A percentile compares a stretch with the other conserved stretches of the same genome.
These are phyloP conservation scores for Furnarius figulus DNA, from an alignment of 2,113 vertebrate genomes.

Conservation along the genomic window DNA sequence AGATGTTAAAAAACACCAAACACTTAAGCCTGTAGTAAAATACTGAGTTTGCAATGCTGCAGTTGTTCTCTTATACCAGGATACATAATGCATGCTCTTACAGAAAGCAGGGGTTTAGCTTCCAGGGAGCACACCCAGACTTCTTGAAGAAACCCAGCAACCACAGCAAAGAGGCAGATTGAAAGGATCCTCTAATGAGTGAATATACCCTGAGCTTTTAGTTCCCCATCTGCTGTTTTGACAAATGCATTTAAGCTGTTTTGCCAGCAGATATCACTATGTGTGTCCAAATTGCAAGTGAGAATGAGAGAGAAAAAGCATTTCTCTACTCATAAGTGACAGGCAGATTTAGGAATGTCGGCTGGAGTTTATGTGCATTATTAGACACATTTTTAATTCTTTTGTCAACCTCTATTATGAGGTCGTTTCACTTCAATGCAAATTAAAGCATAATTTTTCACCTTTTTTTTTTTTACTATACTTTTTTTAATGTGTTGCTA, in stretches of 20 bases:
- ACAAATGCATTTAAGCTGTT: neutral
- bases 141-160: neutral
- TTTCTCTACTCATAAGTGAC: neutral
- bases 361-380: neutral
- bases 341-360: neutral
- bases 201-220: neutral
- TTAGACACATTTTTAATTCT: conserved; percentile 7
- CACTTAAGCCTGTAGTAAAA: neutral
- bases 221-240: neutral
- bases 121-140: neutral
- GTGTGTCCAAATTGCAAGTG: neutral
- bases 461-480: neutral
- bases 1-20: neutral
- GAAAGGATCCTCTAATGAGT: neutral
- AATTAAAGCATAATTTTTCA: conserved; percentile 18
- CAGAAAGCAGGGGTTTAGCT: neutral
- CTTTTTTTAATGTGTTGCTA: neutral
- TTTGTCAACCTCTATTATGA: conserved; percentile 10
- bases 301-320: conserved; percentile 27
- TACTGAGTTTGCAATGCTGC: neutral
- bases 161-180: neutral
- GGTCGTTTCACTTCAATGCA: neutral
- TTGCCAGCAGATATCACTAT: conserved; percentile 25
- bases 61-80: neutral
- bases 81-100: neutral